Conservation (phyloP, 2,888 invertebrate genomes). For the Drosophila meridiana region DNA sequence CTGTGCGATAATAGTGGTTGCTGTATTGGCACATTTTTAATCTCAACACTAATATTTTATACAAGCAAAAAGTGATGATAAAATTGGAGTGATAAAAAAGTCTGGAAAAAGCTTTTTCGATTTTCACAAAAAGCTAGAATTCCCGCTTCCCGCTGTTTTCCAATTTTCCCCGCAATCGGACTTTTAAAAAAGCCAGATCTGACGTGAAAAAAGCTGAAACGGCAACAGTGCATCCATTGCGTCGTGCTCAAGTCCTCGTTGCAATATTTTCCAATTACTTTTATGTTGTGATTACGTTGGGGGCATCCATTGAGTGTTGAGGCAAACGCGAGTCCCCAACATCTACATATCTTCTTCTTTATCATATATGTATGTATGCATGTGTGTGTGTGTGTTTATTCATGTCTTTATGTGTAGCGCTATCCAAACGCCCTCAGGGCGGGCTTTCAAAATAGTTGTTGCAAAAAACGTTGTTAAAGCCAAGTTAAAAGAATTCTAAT, state of each 20-base stretch:
- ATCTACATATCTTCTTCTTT: conserved; percentile 15
- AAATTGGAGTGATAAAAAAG: too few species aligned
- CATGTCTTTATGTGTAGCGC: conserved; percentile 7
- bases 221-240: conserved; percentile 21
- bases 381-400: background rate
- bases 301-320: conserved; percentile 39
- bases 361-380: conserved; percentile 4
- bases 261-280: conserved; percentile 65
- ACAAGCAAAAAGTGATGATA: too few species aligned
- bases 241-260: conserved; percentile 68
- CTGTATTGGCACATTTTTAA: too few species aligned
- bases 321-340: conserved; percentile 30
- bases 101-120: too few species aligned
- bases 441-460: conserved; percentile 31
- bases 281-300: conserved; percentile 42
- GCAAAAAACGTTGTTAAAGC: conserved; percentile 42
- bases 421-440: conserved; percentile 41
- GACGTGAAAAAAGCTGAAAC: too few species aligned
- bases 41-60: too few species aligned
- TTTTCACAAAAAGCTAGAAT: too few species aligned
- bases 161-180: too few species aligned
- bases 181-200: too few species aligned
- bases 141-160: too few species aligned
- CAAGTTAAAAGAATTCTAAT: conserved; percentile 72
- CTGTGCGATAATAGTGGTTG: too few species aligned